Evolutionary conservation across 2,888 invertebrate genomes (phyloP), one percentile per base, ranked within the genome.

Genomic region (Nephrotoma flavescens): DNA sequence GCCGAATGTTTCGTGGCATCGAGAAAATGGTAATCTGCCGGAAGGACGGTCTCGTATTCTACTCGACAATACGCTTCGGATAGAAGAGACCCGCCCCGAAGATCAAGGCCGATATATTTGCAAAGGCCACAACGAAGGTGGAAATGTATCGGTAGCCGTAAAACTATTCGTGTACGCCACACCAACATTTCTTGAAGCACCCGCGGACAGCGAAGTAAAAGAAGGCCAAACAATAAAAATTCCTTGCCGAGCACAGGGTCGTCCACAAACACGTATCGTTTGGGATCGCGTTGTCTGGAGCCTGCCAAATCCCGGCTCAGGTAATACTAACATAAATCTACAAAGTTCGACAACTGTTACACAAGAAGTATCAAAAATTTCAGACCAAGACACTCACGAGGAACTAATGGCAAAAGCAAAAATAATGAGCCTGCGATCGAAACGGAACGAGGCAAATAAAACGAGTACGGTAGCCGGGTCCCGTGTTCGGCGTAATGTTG

Each of bases 351-450:
- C 85, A 15, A 85, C 85, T 6, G 44, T 85, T 19, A 85, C 42
- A 6, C 44, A 90, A 86, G 91, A 92, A 88, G 41, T 86, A 83
- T 86, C 86, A 2, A 52, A 86, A 85, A 86, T 87, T 86, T 85
- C 87, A 41, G 92, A 93, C 86, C 93, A 93, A 9, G 92, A 93
- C 41, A 87, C 88, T 9, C 88, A 88, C 6, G 89, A 89, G 83
- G 89, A 89, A 71, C 71, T 89, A 12, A 41, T 89, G 7, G 88
- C 89, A 1, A 89, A 89, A 86, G 89, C 89, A 1, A 89, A 89
- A 88, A 89, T 89, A 11, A 89, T 89, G 89, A 89, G 89, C 52
- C 88, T 89, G 41, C 87, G 89, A 83, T 86, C 88, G 31, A 89
- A 89, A 86, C 88, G 89, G n/a, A 86, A 88, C 84, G 84, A 86